Evolutionary conservation across 2,797 vertebrate species (phyloP).

Genomic region (Lacerta viridis): DNA sequence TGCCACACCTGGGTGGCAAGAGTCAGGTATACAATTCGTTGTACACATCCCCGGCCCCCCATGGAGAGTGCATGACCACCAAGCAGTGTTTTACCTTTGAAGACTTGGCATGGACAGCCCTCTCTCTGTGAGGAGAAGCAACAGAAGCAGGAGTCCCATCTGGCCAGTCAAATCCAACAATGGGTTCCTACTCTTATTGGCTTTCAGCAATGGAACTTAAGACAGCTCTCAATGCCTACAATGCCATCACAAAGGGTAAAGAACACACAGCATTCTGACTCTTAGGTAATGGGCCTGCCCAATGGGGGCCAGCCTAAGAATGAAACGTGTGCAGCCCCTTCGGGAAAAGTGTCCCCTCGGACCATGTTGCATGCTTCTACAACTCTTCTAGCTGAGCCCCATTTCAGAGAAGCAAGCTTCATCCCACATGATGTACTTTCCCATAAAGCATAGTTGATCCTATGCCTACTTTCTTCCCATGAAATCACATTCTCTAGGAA

Average conservation of each 20-base stretch:
- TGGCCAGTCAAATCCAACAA: not conserved
- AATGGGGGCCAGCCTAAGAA: not conserved
- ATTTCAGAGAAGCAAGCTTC: not conserved
- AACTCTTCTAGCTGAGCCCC: not conserved
- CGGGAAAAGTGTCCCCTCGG: no score
- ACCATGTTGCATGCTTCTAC: not conserved
- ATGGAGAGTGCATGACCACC: not conserved
- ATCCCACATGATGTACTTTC: not conserved
- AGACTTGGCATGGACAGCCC: not conserved
- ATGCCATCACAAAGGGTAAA: conserved; percentile 53
- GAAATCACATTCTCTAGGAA: not conserved
- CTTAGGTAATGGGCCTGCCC: not conserved
- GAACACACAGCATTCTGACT: not conserved
- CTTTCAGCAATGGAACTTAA: not conserved
- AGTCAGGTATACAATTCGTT: no score
- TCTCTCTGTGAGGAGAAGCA: conserved; percentile 53
- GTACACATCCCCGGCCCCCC: not conserved
- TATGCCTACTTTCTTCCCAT: not conserved
- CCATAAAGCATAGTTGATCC: no score
- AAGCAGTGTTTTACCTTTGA: conserved; percentile 54
- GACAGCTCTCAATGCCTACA: accelerated
- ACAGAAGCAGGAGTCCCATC: conserved; percentile 45
- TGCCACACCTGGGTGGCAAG: not conserved
- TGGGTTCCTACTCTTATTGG: not conserved
- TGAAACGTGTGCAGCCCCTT: not conserved